Evolutionary conservation across 2,797 vertebrate species (phyloP), one percentile per base, ranked within the genome.

Genomic region (Sebastes miniatus): DNA sequence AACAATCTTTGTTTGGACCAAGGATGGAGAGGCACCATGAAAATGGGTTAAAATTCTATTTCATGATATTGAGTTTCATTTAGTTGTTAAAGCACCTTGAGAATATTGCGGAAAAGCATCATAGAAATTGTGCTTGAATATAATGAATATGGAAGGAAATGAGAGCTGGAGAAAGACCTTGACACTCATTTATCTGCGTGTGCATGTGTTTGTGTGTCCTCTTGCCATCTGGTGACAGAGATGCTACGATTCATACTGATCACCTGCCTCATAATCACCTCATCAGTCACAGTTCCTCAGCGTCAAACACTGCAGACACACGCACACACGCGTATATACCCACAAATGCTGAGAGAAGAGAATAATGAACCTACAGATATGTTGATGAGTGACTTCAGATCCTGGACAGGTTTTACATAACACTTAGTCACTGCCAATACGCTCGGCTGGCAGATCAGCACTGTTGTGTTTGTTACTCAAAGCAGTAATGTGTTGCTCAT

Each of bases 191-290:
- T 77, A 20, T 69, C 18, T 82, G 43, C 65, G 52, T 64, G 59
- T 76, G 64, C 2, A 0, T 59, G 27, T 57, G 27, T 57, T 24
- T 77, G 20, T 74, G 10, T 64, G 58, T 85, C 59, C 7, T 73
- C 61, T 36, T 77, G 27, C 83, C 84, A 88, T 85, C 83, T 87
- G 79, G 61, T 87, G 70, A 72, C 73, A 73, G 71, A 67, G 52
- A 68, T 13, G 43, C 22, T 63, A 36, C 12, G 13, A 69, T 72
- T 72, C 77, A 82, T 67, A 77, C 69, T 72, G 76, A 89, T 87
- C 64, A 73, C 69, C 79, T 80, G 63, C 58, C 47, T 80, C 73
- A 81, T 85, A 79, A 88, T 88, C 74, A 85, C 74, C 69, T 85
- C 69, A 83, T 88, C 77, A 86, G 77, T 89, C 78, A 88, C 77